Evolutionary conservation across 1,140 invertebrate genomes (phyloP), one percentile per base, ranked within the genome.

Genomic region (Penaeus japonicus): DNA sequence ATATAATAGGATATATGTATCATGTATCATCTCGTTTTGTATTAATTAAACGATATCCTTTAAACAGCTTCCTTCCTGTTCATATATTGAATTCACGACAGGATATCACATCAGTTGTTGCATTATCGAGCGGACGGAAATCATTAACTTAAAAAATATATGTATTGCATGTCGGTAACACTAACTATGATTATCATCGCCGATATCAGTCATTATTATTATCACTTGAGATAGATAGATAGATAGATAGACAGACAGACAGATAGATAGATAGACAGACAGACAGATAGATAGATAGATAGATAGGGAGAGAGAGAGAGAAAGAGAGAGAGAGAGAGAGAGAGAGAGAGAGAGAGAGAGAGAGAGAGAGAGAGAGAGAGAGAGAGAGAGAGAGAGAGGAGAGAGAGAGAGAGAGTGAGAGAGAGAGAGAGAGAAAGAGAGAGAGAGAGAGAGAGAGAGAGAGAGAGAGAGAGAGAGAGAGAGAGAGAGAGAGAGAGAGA

Each of bases 351-450:
- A 77, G 30, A 35, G 30, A 77, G 73, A 77, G 73, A 77, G 73
- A 77, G 73, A 77, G 73, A 77, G 73, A 77, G 73, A 77, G 73
- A 77, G 73, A 77, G 73, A 77, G 73, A 77, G 73, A 77, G 73
- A 77, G 73, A 77, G 73, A 77, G 73, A 77, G 73, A 77, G 73
- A 35, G 12, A 30, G 32, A 22, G 32, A 30, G 32, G 24, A 35
- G 30, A 77, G n/a, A 77, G 30, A 24, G 62, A 70, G 62, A 70
- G 62, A 70, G 62, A 70, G 62, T 15, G 62, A 70, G 62, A 32
- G 27, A 77, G 73, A 77, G 73, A 77, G 73, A 77, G 73, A 77
- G 73, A 77, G 73, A 77, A 30, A 35, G 73, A 35, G 30, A 77
- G 30, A 77, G 73, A 77, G 73, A 77, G 30, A 77, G 73, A 35